phyloP scores from a whole-genome alignment of 2,113 vertebrate species.

The Tenebrosternarchus preto region DNA sequence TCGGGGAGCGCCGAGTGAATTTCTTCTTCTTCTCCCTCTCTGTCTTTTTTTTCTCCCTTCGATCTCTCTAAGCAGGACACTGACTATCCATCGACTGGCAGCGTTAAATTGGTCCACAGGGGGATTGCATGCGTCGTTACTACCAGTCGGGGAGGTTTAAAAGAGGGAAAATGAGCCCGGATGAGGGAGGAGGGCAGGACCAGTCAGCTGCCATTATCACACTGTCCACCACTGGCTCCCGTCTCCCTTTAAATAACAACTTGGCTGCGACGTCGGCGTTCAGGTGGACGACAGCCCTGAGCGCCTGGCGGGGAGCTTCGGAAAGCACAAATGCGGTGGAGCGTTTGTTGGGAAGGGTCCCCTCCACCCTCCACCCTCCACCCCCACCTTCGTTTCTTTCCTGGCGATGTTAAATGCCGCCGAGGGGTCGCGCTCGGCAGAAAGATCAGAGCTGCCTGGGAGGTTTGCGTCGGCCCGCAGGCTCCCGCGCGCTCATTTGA shows the following conservation, averaged over 20 bases:
- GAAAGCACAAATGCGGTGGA: conserved; percentile 19
- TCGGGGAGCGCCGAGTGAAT: conserved; percentile 47
- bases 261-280: conserved; percentile 22
- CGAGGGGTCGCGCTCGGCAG: conserved; percentile 82
- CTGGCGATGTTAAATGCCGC: conserved; percentile 47
- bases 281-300: conserved; percentile 16
- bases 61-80: conserved; percentile 47
- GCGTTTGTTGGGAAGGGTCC: background rate
- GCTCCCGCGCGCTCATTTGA: conserved; percentile 85
- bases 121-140: conserved; percentile 62
- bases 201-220: conserved; percentile 1
- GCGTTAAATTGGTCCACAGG: conserved; percentile 64
- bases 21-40: conserved; percentile 39
- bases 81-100: conserved; percentile 54
- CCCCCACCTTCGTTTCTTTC: conserved; percentile 4
- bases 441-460: conserved; percentile 88
- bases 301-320: background rate
- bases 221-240: conserved; percentile 26
- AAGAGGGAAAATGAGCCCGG: too few relatives aligned
- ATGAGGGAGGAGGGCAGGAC: conserved; percentile 19
- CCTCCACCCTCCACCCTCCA: too few relatives aligned
- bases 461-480: conserved; percentile 77
- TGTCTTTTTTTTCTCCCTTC: conserved; percentile 34
- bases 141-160: conserved; percentile 40
- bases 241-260: conserved; percentile 41